phyloP scores from a whole-genome alignment of 2,113 vertebrate genomes.

The Ameiurus melas region DNA sequence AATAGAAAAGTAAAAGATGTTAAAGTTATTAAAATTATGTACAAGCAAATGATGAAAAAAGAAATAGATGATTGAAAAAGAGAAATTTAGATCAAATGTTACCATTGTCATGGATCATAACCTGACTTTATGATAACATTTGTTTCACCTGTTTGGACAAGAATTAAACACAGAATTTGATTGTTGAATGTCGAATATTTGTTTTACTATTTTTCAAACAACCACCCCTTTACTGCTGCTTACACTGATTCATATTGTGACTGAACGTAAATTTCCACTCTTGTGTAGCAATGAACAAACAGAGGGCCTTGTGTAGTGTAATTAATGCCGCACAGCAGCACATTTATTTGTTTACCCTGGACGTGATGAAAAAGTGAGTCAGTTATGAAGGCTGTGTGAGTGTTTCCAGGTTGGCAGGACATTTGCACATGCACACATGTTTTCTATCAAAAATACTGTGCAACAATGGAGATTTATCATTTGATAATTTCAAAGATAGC shows the following conservation, averaged over 20 bases:
- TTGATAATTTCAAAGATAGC: not conserved
- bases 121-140: not conserved
- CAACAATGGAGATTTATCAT: not conserved
- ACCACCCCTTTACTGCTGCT: not conserved
- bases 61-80: not conserved
- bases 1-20: not conserved
- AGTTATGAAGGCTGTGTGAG: not conserved
- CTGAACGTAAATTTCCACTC: not conserved
- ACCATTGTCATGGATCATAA: not conserved
- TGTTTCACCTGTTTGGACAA: not conserved
- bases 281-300: not conserved
- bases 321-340: not conserved
- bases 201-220: not conserved
- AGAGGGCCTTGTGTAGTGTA: not conserved
- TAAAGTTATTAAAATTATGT: not conserved
- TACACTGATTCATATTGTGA: not conserved
- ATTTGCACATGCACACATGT: not conserved
- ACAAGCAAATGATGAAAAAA: not conserved
- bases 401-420: conserved; percentile 5
- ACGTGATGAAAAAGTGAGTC: not conserved
- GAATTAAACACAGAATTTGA: not conserved
- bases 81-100: not conserved
- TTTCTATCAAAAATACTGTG: not conserved
- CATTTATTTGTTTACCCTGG: not conserved
- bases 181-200: too few relatives aligned